Conservation (phyloP, 2,113 vertebrate species). For the Oxyruncus cristatus region DNA sequence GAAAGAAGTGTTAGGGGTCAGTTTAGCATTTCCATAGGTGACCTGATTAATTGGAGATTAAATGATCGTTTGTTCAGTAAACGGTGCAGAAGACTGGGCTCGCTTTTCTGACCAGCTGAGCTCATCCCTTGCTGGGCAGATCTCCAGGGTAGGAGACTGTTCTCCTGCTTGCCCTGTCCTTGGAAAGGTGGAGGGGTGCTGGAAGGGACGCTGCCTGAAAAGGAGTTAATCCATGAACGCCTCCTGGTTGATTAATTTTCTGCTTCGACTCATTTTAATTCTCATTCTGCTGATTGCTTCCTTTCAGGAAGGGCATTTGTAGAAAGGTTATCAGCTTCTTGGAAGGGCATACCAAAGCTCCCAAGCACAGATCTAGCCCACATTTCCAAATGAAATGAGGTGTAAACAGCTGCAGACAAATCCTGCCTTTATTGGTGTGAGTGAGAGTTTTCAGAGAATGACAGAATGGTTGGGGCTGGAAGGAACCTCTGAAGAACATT, state of each 20-base stretch:
- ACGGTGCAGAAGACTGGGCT: not conserved
- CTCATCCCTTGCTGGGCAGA: not conserved
- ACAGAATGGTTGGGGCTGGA: not conserved
- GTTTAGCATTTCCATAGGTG: not conserved
- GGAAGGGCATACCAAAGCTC: not conserved
- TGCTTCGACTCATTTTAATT: slow-evolving; percentile 11
- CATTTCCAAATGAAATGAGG: not conserved
- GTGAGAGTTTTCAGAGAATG: not conserved
- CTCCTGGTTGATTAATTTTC: slow-evolving; percentile 9
- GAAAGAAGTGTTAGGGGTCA: not conserved
- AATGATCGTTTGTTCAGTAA: not conserved
- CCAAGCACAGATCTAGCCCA: not conserved
- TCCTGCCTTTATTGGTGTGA: not conserved
- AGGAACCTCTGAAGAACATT: not conserved
- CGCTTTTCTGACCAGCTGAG: not conserved
- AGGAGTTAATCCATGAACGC: not conserved
- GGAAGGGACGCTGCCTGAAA: not conserved
- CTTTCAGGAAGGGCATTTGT: not conserved
- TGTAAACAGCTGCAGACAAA: not conserved
- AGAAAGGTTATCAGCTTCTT: not conserved
- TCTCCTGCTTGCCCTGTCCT: not conserved
- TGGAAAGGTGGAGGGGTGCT: not conserved
- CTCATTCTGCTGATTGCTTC: slow-evolving; percentile 16
- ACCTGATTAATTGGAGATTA: not conserved
- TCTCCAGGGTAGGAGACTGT: not conserved